These are phyloP conservation scores for Pangasianodon hypophthalmus DNA, from an alignment of 2,113 vertebrate species.

Conservation along the genomic window DNA sequence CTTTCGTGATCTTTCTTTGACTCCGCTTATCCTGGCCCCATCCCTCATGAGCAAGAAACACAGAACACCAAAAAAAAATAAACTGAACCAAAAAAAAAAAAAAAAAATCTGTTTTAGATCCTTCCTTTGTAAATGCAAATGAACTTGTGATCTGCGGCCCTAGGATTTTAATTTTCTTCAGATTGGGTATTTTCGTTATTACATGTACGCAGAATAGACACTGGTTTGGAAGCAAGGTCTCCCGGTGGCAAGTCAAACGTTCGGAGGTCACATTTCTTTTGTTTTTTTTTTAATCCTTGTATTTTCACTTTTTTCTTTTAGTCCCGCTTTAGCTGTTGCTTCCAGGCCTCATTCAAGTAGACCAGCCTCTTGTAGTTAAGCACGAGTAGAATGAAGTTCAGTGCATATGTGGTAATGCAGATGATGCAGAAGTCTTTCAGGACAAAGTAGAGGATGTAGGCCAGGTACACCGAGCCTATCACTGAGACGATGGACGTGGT, in stretches of 20 bases:
- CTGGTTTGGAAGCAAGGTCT: conserved; percentile 90
- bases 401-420: conserved; percentile 89
- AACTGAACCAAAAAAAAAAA: conserved; percentile 61
- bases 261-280: conserved; percentile 70
- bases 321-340: conserved; percentile 95
- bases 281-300: conserved; percentile 52
- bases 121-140: conserved; percentile 66
- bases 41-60: conserved; percentile 56
- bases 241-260: conserved; percentile 84
- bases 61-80: conserved; percentile 62
- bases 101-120: conserved; percentile 65
- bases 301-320: conserved; percentile 63
- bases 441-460: conserved; percentile 99
- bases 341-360: conserved; percentile 99
- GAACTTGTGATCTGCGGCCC: conserved; percentile 72
- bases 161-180: conserved; percentile 67
- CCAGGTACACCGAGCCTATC: conserved; percentile 93
- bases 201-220: conserved; percentile 90
- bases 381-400: conserved; percentile 98
- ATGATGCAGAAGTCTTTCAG: conserved; percentile 98
- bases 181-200: conserved; percentile 48
- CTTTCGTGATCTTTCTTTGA: conserved; percentile 34
- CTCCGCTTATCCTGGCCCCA: conserved; percentile 32
- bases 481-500: conserved; percentile 94
- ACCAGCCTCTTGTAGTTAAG: conserved; percentile 99